A percentile compares a stretch with the other conserved stretches of the same genome.
Conservation (phyloP, 2,113 vertebrate species). For the Salvelinus alpinus region DNA sequence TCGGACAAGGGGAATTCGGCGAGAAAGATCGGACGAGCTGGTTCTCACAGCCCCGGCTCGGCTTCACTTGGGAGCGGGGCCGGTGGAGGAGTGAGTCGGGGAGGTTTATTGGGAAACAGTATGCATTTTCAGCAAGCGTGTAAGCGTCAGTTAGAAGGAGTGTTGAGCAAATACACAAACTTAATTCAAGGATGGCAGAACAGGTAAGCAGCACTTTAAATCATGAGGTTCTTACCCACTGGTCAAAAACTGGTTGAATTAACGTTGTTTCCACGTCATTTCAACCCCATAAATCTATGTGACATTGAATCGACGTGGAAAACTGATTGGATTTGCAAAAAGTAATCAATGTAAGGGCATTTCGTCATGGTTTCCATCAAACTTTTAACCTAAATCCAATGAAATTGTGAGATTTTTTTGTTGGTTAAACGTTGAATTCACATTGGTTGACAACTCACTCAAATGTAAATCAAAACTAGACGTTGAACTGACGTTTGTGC, state of each 20-base stretch:
- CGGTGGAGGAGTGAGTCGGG: constrained; percentile 63
- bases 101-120: constrained; percentile 66
- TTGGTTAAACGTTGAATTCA: no score
- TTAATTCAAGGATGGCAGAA: constrained; percentile 97
- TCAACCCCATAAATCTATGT: no score
- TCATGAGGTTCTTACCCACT: neutral
- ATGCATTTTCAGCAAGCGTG: constrained; percentile 64
- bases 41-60: constrained; percentile 77
- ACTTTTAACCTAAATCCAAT: no score
- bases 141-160: constrained; percentile 81
- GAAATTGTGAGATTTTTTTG: no score
- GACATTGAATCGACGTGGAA: no score
- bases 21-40: constrained; percentile 65
- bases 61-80: constrained; percentile 72
- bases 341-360: no score
- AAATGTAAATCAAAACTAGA: no score
- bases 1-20: constrained; percentile 62
- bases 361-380: no score
- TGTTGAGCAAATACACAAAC: constrained; percentile 97
- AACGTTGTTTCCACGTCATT: no score
- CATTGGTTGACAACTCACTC: no score
- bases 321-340: no score
- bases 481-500: neutral
- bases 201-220: constrained; percentile 76
- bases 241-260: no score